Percentiles rank a stretch among this genome's conserved stretches.
Evolutionary conservation across 2,888 invertebrate genomes (phyloP).

Genomic region (Ceriagrion tenellum): DNA sequence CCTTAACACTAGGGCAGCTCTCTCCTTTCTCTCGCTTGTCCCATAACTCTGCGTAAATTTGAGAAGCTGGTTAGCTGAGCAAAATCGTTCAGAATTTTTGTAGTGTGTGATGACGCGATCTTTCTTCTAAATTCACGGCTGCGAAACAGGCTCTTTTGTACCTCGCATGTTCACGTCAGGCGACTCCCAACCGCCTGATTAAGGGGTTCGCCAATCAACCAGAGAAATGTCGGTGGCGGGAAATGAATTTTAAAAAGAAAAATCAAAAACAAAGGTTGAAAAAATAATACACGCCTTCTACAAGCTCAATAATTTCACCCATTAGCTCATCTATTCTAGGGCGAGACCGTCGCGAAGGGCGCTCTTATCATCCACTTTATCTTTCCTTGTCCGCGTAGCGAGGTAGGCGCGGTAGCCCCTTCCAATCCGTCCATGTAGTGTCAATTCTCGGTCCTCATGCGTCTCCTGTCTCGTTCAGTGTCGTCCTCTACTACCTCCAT

Average conservation of each 20-base stretch:
- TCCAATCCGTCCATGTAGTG: conserved; percentile 12
- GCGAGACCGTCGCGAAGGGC: background rate
- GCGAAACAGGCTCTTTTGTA: too few relatives aligned
- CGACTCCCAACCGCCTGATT: background rate
- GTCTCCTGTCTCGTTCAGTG: background rate
- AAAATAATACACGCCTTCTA: background rate
- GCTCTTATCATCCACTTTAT: conserved; percentile 24
- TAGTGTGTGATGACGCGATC: too few relatives aligned
- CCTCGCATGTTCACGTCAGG: background rate
- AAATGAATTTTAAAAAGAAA: background rate
- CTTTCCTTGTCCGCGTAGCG: background rate
- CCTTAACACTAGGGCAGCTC: too few relatives aligned
- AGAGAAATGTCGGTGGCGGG: background rate
- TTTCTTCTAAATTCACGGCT: too few relatives aligned
- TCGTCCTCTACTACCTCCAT: background rate
- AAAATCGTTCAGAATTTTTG: too few relatives aligned
- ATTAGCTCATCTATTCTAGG: background rate
- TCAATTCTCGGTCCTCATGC: conserved; percentile 17
- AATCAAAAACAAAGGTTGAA: background rate
- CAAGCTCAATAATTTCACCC: background rate
- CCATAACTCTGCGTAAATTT: too few relatives aligned
- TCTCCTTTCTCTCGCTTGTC: too few relatives aligned
- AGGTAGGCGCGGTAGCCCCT: background rate
- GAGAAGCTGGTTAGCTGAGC: too few relatives aligned
- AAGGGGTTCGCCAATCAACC: background rate